A percentile compares a stretch with the other conserved stretches of the same genome.
phyloP scores from a whole-genome alignment of 2,113 vertebrate species.

The Otus sunia region DNA sequence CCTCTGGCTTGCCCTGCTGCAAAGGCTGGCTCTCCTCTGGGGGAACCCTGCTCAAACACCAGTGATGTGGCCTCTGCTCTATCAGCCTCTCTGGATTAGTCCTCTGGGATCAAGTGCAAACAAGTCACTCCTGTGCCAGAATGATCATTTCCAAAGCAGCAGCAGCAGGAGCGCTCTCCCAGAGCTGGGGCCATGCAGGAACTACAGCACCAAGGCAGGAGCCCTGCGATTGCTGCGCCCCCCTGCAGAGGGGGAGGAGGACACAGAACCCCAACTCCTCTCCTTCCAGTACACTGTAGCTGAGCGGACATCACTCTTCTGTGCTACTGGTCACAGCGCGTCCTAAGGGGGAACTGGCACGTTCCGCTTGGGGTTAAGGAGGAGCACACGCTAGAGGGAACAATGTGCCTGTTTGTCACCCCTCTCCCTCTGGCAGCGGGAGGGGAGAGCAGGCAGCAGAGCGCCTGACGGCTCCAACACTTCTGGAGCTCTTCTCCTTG shows the following conservation, averaged over 20 bases:
- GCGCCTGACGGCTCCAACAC: background rate
- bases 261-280: no score
- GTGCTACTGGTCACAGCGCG: background rate
- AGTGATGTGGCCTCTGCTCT: background rate
- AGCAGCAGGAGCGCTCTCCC: background rate
- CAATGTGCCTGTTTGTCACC: background rate
- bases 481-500: background rate
- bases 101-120: background rate
- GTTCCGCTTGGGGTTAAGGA: background rate
- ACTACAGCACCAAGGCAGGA: background rate
- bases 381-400: background rate
- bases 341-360: background rate
- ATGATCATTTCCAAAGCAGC: background rate
- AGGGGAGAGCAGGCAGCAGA: background rate
- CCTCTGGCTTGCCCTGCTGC: background rate
- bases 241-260: background rate
- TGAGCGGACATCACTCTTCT: background rate
- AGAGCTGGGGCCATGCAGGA: background rate
- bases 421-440: background rate
- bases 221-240: accelerated
- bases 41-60: background rate
- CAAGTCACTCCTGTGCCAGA: background rate
- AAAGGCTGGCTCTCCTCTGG: background rate
- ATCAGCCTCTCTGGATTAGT: background rate
- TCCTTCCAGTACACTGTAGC: background rate